Evolutionary conservation across 2,888 invertebrate genomes (phyloP).

Genomic region (Polymixis lichenea): DNA sequence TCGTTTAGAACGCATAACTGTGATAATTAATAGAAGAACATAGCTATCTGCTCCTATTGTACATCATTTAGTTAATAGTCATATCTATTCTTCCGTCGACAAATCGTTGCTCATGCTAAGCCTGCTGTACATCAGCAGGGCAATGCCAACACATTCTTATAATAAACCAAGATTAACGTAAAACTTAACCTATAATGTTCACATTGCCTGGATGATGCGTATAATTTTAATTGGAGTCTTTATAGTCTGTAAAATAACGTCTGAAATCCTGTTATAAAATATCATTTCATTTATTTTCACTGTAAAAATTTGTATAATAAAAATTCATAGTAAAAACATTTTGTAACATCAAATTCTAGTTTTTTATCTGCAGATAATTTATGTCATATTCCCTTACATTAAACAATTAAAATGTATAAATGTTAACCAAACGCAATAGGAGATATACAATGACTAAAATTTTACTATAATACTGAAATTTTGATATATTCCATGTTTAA

Average conservation of each 20-base stretch:
- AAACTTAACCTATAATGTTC: conserved; percentile 52
- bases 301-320: conserved; percentile 61
- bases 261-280: conserved; percentile 56
- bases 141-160: conserved; percentile 44
- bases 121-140: conserved; percentile 31
- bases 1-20: too few relatives aligned
- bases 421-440: conserved; percentile 68
- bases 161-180: conserved; percentile 51
- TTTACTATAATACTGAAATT: conserved; percentile 78
- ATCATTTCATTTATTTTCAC: conserved; percentile 52
- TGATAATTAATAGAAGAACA: too few relatives aligned
- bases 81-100: too few relatives aligned
- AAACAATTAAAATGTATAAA: conserved; percentile 60
- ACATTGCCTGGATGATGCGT: conserved; percentile 44
- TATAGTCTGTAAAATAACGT: conserved; percentile 40
- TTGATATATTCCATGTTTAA: conserved; percentile 50
- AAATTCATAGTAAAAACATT: conserved; percentile 55
- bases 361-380: conserved; percentile 51
- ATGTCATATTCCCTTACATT: conserved; percentile 61
- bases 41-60: too few relatives aligned
- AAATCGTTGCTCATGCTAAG: too few relatives aligned
- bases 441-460: conserved; percentile 84
- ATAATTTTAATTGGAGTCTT: conserved; percentile 10
- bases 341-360: conserved; percentile 38
- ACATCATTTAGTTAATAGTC: too few relatives aligned